phyloP scores from a whole-genome alignment of 1,140 invertebrate genomes.

The Zophobas morio region DNA sequence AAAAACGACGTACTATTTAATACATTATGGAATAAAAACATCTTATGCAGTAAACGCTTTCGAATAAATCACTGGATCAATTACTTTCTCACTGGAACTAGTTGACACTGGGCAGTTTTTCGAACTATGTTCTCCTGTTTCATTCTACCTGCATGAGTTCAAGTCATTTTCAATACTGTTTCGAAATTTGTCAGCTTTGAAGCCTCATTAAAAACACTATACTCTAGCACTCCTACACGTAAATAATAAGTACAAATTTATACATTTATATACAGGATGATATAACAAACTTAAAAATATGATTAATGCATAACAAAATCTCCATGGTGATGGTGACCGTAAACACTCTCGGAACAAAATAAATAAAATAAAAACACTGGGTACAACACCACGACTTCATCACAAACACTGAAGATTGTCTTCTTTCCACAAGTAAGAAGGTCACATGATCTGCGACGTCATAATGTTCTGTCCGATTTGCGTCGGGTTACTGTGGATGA shows the following conservation, averaged over 20 bases:
- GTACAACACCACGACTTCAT: conserved; percentile 29
- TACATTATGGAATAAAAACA: no score
- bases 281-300: conserved; percentile 8
- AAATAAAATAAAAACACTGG: conserved; percentile 39
- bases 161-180: neutral
- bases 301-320: conserved; percentile 12
- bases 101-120: no score
- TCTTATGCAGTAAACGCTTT: no score
- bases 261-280: neutral
- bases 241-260: conserved; percentile 6
- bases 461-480: conserved; percentile 8
- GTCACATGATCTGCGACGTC: conserved; percentile 11
- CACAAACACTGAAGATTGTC: conserved; percentile 41
- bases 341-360: neutral
- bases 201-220: neutral
- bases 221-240: neutral
- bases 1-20: no score
- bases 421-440: conserved; percentile 35
- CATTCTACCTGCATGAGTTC: no score
- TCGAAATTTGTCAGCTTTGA: neutral
- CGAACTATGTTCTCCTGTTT: no score
- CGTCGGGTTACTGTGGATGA: conserved; percentile 11
- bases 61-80: no score
- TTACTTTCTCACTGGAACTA: no score
- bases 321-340: neutral